Conservation (phyloP, 2,797 vertebrate species). For the Eurystomus glaucurus region DNA sequence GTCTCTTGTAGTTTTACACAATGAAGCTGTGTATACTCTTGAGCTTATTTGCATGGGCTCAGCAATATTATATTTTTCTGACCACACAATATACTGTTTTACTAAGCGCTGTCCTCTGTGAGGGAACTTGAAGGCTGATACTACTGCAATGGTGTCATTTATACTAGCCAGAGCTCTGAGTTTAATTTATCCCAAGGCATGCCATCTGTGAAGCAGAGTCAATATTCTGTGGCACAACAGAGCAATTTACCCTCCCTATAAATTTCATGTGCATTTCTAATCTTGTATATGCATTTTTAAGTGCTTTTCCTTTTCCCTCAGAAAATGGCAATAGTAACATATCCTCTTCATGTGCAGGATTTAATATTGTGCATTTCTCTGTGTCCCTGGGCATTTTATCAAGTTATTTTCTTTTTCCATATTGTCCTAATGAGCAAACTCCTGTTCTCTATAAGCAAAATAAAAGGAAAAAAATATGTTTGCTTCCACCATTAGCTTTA, state of each 20-base stretch:
- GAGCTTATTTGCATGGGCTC: background rate
- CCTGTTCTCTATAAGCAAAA: background rate
- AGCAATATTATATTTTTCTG: background rate
- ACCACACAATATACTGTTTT: background rate
- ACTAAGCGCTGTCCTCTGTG: background rate
- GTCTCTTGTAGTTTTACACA: constrained; percentile 10
- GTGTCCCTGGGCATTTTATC: constrained; percentile 41
- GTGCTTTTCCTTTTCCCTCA: background rate
- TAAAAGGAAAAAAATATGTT: background rate
- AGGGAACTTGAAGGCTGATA: background rate
- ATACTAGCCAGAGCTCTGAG: background rate
- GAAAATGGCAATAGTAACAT: background rate
- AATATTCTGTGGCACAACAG: background rate
- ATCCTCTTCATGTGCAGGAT: background rate
- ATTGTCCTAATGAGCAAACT: constrained; percentile 52
- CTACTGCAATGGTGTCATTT: background rate
- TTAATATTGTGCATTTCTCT: constrained; percentile 46
- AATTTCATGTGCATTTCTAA: background rate
- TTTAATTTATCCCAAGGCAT: background rate
- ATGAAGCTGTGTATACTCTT: background rate
- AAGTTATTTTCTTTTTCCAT: constrained; percentile 58
- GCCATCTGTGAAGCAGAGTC: background rate
- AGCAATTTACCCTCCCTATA: background rate
- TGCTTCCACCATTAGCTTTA: background rate
- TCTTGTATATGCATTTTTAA: background rate